These are phyloP conservation scores for Drosophila baimaii DNA, from an alignment of 1,140 invertebrate genomes.

Conservation along the genomic window DNA sequence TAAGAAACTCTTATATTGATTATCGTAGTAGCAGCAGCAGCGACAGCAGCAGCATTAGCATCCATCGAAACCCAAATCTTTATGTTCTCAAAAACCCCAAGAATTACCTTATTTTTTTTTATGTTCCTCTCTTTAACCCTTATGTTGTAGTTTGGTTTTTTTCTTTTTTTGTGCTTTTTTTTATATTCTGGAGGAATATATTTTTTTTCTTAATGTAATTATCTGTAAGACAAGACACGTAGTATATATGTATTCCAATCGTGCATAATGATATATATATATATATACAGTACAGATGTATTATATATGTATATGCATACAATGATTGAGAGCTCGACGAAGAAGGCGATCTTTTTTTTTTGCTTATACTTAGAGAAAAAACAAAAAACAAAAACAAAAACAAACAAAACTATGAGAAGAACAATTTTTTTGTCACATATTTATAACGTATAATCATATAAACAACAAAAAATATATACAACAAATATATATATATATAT, in stretches of 20 bases:
- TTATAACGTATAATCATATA: constrained; percentile 52
- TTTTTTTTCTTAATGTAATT: constrained; percentile 67
- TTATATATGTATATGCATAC: constrained; percentile 41
- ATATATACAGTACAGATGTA: too few relatives aligned
- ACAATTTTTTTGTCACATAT: constrained; percentile 66
- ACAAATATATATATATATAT: constrained; percentile 37
- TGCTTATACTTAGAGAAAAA: constrained; percentile 55
- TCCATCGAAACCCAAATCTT: constrained; percentile 47
- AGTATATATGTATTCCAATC: constrained; percentile 42
- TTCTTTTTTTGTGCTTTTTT: constrained; percentile 69
- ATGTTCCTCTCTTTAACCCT: constrained; percentile 68
- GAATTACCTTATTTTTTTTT: constrained; percentile 37
- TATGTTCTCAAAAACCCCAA: constrained; percentile 59
- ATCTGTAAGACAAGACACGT: constrained; percentile 52
- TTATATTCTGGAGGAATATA: constrained; percentile 44
- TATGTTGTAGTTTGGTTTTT: constrained; percentile 66
- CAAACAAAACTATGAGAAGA: constrained; percentile 33
- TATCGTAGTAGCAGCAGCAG: constrained; percentile 32
- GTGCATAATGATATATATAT: constrained; percentile 45
- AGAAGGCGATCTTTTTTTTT: constrained; percentile 54
- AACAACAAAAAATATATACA: constrained; percentile 39
- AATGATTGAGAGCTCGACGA: constrained; percentile 20
- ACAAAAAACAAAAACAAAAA: constrained; percentile 20
- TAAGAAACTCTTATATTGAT: constrained; percentile 29
- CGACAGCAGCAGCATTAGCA: constrained; percentile 11